Evolutionary conservation across 2,797 vertebrate species (phyloP), one percentile per base, ranked within the genome.

Genomic region (Cyclura pinguis): DNA sequence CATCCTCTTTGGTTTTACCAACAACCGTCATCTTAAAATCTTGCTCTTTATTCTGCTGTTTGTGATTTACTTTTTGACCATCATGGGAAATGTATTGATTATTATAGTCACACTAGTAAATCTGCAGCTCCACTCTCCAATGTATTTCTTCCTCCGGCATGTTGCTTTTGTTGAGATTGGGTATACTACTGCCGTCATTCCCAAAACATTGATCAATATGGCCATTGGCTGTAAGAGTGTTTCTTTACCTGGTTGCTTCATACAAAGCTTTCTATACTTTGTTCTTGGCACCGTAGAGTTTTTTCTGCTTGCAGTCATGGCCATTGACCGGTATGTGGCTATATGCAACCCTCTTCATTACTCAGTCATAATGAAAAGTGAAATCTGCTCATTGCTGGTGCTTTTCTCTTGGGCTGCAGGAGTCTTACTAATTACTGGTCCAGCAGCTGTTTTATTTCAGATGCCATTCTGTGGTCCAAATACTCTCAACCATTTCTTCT

Each of bases 171-270:
- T 47, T 47, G 42, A 47, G 42, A 47, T 47, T 47, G 42, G 42
- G 4, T 47, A 47, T 47, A 47, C 42, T 47, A 47, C 42, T 47
- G 42, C 42, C 42, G 4, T 47, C 42, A 47, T 47, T 47, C 42
- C 42, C 42, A 47, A 47, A 47, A 47, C 42, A 96, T 85, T 96
- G 93, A 50, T 96, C 96, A n/a, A 95, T 96, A 55, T 38, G 32
- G 47, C 62, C 81, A 95, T 76, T 18, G 89, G 92, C 18, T 91
- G 93, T 27, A 95, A 92, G 57, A 72, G 20, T 0, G 90, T 96
- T 27, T 93, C 92, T 24, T 92, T 94, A 81, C 14, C 73, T 76
- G 92, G 86, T 18, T 95, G 94, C 55, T 86, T 95, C 0, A 55
- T 77, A 69, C 94, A 94, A 13, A 87, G 57, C 8, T 95, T 94